Conservation (phyloP, 2,888 invertebrate species). For the Bellardia pandia region DNA sequence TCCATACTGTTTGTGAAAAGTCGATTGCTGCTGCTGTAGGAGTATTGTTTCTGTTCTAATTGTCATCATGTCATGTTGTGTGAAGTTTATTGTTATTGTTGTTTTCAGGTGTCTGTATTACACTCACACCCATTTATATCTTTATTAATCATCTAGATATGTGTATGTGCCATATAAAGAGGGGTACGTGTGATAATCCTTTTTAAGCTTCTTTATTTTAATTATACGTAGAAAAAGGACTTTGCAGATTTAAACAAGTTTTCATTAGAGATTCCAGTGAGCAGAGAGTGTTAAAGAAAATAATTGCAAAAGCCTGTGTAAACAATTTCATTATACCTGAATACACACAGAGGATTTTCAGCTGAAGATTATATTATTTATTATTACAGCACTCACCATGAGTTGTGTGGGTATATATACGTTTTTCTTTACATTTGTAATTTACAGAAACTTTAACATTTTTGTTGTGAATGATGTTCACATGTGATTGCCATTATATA, state of each 20-base stretch:
- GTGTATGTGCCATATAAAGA: neutral
- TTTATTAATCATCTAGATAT: conserved; percentile 10
- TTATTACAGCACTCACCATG: too few relatives aligned
- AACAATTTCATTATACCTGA: conserved; percentile 1
- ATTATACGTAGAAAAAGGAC: conserved; percentile 48
- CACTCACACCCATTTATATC: conserved; percentile 14
- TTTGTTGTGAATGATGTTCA: too few relatives aligned
- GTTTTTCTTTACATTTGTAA: too few relatives aligned
- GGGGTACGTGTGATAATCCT: conserved; percentile 70
- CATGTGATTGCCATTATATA: too few relatives aligned
- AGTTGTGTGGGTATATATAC: too few relatives aligned
- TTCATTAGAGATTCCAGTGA: conserved; percentile 7
- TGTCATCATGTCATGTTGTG: conserved; percentile 56
- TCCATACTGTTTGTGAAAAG: conserved; percentile 24
- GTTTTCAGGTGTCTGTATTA: neutral
- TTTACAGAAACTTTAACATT: too few relatives aligned
- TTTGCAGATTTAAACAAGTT: conserved; percentile 42
- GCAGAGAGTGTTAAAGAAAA: conserved; percentile 11
- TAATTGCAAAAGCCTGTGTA: conserved; percentile 32
- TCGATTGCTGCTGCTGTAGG: conserved; percentile 18
- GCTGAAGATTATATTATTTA: too few relatives aligned
- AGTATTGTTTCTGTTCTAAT: conserved; percentile 45
- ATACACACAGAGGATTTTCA: neutral
- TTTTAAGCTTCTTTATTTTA: conserved; percentile 72
- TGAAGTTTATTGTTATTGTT: conserved; percentile 17